Evolutionary conservation across 2,888 invertebrate species (phyloP).

Genomic region (Limenitis camilla): DNA sequence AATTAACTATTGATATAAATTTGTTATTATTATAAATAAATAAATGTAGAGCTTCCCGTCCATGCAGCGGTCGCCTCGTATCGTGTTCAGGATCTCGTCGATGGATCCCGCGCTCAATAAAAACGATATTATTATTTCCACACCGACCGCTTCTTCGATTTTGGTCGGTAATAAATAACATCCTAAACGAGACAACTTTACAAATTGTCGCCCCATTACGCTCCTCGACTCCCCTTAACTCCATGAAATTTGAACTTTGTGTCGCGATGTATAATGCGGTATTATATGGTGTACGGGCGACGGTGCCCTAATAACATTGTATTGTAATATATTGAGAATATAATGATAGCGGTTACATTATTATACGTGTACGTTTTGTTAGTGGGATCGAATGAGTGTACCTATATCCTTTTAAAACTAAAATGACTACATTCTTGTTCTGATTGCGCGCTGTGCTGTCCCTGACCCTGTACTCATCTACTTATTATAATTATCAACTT

Average conservation of each 20-base stretch:
- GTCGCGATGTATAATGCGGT: not conserved
- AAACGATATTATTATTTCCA: constrained; percentile 24
- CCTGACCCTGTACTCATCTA: too few species aligned
- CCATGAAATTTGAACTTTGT: constrained; percentile 6
- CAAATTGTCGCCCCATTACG: constrained; percentile 29
- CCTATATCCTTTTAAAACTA: too few species aligned
- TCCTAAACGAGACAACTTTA: constrained; percentile 28
- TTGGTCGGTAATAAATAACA: constrained; percentile 26
- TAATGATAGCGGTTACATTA: not conserved
- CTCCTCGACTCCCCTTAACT: not conserved
- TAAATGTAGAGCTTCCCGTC: not conserved
- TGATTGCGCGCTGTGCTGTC: too few species aligned
- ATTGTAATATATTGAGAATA: constrained; percentile 5
- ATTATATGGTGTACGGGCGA: not conserved
- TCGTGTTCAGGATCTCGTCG: constrained; percentile 13
- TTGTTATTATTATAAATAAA: too few species aligned
- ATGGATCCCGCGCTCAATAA: constrained; percentile 21
- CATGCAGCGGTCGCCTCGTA: not conserved
- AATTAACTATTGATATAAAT: not conserved
- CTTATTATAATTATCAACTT: too few species aligned
- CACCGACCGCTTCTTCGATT: constrained; percentile 10
- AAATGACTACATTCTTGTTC: too few species aligned
- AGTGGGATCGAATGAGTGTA: too few species aligned
- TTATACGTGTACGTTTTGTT: not conserved
- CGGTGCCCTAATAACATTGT: constrained; percentile 9